Evolutionary conservation across 2,888 invertebrate genomes (phyloP), one percentile per base, ranked within the genome.

Genomic region (Dioctria linearis): DNA sequence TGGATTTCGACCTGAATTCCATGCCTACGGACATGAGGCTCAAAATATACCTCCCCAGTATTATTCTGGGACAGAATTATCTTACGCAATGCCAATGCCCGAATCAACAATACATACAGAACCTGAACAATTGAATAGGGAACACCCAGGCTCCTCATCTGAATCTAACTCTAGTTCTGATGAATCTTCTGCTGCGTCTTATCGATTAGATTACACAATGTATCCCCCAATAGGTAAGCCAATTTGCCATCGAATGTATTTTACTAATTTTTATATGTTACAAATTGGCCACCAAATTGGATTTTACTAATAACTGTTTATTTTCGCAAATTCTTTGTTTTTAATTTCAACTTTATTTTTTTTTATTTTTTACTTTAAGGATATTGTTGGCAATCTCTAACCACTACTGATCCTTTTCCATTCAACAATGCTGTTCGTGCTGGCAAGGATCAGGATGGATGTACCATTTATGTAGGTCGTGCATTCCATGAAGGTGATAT

Each of bases 391-490:
- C 79, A 79, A 51, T 54, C 43, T 4, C 51, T 79, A 11, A 67
- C 57, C 37, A 6, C 43, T 25, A 13, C 11, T 25, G 79, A 79
- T 43, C 43, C 57, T 0, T 79, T 79, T 13, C 69, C 79, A 3
- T 4, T 43, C 46, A 25, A 54, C 40, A 69, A 79, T 42, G 92
- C 93, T 2, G 90, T 93, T 0, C 84, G 85, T 5, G 93, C 91
- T 63, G 95, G 95, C 39, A 90, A 90, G 2, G 95, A 95, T 85
- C 88, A 88, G 11, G 95, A 95, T 84, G 95, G 95, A 0, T 90
- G 91, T 1, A 90, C 91, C 75, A 94, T 96, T 85, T 95, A 91
- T 86, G 93, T 95, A 0, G 95, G 95, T 0, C 91, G 95, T 73
- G 92, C 92, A 0, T 91, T 89, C 80, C 92, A 94, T 85, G 90